Base-by-base conservation (phyloP, 2,888 invertebrate species). In the Hirtodrosophila cameraria region DNA sequence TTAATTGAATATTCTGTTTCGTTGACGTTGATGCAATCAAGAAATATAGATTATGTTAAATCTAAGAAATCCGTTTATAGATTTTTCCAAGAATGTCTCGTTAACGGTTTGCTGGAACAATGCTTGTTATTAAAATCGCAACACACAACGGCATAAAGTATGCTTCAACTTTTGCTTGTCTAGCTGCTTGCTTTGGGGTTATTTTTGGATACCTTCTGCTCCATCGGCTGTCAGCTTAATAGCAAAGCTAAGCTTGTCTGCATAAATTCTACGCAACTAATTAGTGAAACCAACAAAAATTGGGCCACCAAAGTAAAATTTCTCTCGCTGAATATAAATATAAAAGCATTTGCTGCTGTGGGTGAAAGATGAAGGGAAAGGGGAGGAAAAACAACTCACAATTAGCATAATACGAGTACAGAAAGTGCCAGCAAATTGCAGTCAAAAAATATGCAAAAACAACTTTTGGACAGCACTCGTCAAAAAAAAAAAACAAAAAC, bases 241-340 rank as follows among this genome's bases (percentile, higher is more conserved):
- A 28, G 49, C 31, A 15, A 43, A 50, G 57, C 65, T 41, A 54
- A 49, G 55, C 75, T 67, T 83, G 72, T 83, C 66, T 83, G 63
- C 81, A 80, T 80, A 86, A 86, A 86, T 80, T 68, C 69, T 58
- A 68, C 68, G 72, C 77, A 72, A 68, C 81, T 86, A 80, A 80
- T 80, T 80, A 86, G 81, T 50, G 43, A 48, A 63, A 58, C 63
- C 72, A 55, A 49, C 61, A 63, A 49, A 66, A 55, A 59, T 46
- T 38, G 3, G 30, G 50, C 8, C 25, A 43, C 8, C 49, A 9
- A 50, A 60, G 60, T 58, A 61, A 53, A 70, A 55, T 46, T 7
- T 23, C 23, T 68, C 48, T 60, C 60, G 57, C 73, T 85, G 75
- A 63, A 52, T 60, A 46, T 6, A 43, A 35, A 8, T 35, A 41